Evolutionary conservation across 2,113 vertebrate species (phyloP), one percentile per base, ranked within the genome.

Genomic region (Eleginops maclovinus): DNA sequence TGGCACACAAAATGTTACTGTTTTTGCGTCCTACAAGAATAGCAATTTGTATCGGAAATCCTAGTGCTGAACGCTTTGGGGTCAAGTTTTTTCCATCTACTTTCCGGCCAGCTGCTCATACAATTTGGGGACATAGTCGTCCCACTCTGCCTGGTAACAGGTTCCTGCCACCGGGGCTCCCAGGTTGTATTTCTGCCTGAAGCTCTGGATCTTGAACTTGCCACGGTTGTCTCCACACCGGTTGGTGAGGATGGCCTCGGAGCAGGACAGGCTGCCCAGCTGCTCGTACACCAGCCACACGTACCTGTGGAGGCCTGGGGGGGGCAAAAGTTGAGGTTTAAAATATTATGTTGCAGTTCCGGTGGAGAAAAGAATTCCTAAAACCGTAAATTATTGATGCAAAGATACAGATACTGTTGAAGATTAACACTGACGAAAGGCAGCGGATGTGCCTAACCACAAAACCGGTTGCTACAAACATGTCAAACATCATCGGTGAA

Each of bases 91-190:
- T 40, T 59, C 11, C 5, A 2, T 55, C 92, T 95, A 97, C 87
- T 98, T 97, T 68, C 96, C 97, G 0, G 96, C 91, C 17, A 99
- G 95, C 93, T 99, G 98, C 85, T 98, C 93, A 0, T 98, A 98
- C 15, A 99, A 95, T 79, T 97, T 97, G 16, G 98, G 97, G 51
- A 99, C 98, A 0, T 99, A 99, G 83, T 96, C 89, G 0, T 99
- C 98, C 98, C 98, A 99, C 81, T 98, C 96, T 0, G 98, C 97
- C 90, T 99, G 98, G 94, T 96, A 99, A 86, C 98, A 99, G 0
- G 91, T 95, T 26, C 97, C 98, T 0, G 97, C 98, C 79, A 96
- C 88, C 0, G 98, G 97, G 2, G 83, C 12, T 0, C 91, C 94
- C 21, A 99, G 95, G 12, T 87, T 65, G 15, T 99, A 99, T 83